These are phyloP conservation scores for Leptobrachium leishanense DNA, from an alignment of 2,113 vertebrate species.

Conservation along the genomic window DNA sequence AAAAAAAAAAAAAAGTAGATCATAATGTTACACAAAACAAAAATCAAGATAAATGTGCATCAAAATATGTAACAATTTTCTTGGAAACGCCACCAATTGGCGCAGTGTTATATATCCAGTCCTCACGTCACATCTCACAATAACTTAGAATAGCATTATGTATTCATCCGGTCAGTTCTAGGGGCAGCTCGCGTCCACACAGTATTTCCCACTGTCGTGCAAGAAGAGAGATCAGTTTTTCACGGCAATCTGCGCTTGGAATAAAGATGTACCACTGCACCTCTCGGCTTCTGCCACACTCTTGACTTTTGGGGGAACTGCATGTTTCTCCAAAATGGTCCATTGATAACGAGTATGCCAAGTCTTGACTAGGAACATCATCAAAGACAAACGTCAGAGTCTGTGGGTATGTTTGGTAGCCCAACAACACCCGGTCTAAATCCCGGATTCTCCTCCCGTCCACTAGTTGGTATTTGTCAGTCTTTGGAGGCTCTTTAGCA, in stretches of 20 bases:
- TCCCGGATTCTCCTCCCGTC: slow-evolving; percentile 89
- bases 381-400: slow-evolving; percentile 95
- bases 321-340: slow-evolving; percentile 85
- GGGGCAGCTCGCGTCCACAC: slow-evolving; percentile 90
- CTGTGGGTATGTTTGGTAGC: slow-evolving; percentile 93
- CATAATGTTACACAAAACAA: no score
- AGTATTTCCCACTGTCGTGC: slow-evolving; percentile 94
- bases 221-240: slow-evolving; percentile 87
- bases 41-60: no score
- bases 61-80: no score
- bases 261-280: slow-evolving; percentile 95
- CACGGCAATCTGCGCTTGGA: slow-evolving; percentile 88
- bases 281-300: slow-evolving; percentile 68
- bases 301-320: slow-evolving; percentile 36
- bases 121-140: no score
- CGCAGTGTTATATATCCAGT: no score
- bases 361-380: slow-evolving; percentile 85
- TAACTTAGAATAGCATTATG: neutral
- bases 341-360: slow-evolving; percentile 87
- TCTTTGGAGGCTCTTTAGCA: slow-evolving; percentile 90
- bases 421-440: slow-evolving; percentile 91
- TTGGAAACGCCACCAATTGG: no score
- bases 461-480: slow-evolving; percentile 85
- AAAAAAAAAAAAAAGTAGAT: no score
- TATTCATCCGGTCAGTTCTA: slow-evolving; percentile 85